A percentile compares a stretch with the other conserved stretches of the same genome.
Evolutionary conservation across 2,797 vertebrate genomes (phyloP).

Genomic region (Sebastes matsubarae): DNA sequence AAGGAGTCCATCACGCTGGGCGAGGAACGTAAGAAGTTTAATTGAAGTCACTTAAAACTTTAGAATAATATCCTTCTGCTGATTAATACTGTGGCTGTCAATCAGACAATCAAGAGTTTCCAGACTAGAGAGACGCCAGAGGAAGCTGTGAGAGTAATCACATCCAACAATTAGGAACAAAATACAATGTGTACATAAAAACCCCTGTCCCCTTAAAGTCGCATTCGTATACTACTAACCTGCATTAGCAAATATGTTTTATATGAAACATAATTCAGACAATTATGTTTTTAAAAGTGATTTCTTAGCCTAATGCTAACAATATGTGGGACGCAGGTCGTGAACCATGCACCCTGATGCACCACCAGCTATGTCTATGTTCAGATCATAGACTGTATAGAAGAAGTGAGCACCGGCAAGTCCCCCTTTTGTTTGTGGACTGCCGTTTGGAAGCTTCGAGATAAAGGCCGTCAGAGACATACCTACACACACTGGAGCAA

Average conservation of each 20-base stretch:
- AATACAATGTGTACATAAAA: not conserved
- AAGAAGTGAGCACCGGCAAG: no score
- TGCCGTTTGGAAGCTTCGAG: no score
- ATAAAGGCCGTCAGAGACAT: not conserved
- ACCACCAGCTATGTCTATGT: not conserved
- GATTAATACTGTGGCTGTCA: slow-evolving; percentile 10
- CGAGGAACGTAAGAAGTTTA: not conserved
- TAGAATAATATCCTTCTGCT: slow-evolving; percentile 10
- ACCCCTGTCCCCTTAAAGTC: not conserved
- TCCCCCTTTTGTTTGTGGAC: no score
- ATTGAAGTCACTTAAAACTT: slow-evolving; percentile 13
- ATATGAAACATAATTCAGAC: not conserved
- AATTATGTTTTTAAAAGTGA: not conserved
- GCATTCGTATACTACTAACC: not conserved
- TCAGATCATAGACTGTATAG: not conserved
- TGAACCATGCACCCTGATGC: not conserved
- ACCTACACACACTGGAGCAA: not conserved
- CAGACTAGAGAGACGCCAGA: not conserved
- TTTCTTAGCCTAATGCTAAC: no score
- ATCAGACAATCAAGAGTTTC: not conserved
- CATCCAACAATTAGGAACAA: not conserved
- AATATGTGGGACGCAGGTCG: not conserved
- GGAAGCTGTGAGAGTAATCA: not conserved
- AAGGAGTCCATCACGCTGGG: not conserved
- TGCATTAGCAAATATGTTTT: not conserved